These are phyloP conservation scores for Quadroppia sp. DNA, from an alignment of 2,888 invertebrate species.

Conservation along the genomic window DNA sequence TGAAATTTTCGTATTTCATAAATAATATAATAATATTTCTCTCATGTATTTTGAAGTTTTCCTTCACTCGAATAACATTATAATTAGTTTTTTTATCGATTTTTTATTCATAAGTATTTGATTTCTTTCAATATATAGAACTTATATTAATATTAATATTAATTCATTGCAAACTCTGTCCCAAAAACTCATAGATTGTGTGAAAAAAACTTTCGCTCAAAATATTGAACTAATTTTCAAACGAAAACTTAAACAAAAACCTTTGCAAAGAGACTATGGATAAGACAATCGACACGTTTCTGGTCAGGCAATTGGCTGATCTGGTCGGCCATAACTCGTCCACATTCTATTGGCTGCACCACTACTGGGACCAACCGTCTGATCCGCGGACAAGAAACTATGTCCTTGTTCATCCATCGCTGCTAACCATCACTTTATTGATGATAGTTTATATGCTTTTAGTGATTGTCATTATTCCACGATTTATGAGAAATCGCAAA, in stretches of 20 bases:
- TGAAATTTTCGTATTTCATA: not conserved
- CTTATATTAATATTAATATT: too few species aligned
- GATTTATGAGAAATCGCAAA: constrained; percentile 32
- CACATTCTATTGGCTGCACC: constrained; percentile 31
- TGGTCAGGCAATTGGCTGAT: constrained; percentile 30
- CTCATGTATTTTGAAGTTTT: not conserved
- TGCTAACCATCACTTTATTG: constrained; percentile 9
- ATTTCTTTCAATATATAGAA: not conserved
- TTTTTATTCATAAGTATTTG: not conserved
- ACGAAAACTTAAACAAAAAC: not conserved
- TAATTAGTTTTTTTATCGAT: not conserved
- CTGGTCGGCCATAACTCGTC: constrained; percentile 31
- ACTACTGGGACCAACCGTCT: constrained; percentile 36
- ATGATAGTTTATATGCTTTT: constrained; percentile 36
- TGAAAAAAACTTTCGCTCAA: not conserved
- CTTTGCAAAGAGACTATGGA: not conserved
- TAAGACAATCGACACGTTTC: constrained; percentile 15
- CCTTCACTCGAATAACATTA: not conserved
- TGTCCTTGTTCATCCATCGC: constrained; percentile 29
- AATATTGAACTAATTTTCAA: too few species aligned
- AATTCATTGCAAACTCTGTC: too few species aligned
- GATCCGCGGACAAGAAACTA: constrained; percentile 29
- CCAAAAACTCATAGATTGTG: too few species aligned
- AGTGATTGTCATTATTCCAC: constrained; percentile 22
- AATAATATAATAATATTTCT: too few species aligned